Percentiles rank a stretch among this genome's conserved stretches.
These are phyloP conservation scores for Sipha maydis DNA, from an alignment of 2,888 invertebrate genomes.

Conservation along the genomic window DNA sequence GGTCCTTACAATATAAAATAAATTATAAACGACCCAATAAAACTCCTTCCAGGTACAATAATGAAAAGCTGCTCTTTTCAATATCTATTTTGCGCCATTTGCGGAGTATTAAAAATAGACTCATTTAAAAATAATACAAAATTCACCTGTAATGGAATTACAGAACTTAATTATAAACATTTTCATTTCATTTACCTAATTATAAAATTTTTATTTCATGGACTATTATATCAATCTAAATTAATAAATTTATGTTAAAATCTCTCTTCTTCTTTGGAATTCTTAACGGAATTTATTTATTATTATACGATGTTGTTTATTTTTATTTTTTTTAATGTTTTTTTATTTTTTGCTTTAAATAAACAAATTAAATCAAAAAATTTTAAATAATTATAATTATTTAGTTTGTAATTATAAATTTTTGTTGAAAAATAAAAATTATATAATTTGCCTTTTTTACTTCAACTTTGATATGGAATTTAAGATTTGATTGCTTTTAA, in stretches of 20 bases:
- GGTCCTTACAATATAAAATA: constrained; percentile 40
- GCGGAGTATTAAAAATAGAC: not conserved
- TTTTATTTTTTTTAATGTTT: no score
- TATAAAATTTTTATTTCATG: not conserved
- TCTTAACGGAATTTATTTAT: no score
- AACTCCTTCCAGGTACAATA: constrained; percentile 41
- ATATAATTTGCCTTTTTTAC: no score
- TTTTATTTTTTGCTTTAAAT: no score
- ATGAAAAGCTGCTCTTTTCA: constrained; percentile 32
- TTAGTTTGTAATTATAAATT: no score
- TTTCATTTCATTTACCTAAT: no score
- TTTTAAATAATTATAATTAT: no score
- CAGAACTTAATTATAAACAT: not conserved
- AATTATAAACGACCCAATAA: constrained; percentile 54
- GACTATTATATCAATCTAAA: not conserved
- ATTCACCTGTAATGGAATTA: not conserved
- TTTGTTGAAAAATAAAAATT: no score
- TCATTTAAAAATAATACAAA: not conserved
- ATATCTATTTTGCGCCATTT: constrained; percentile 26
- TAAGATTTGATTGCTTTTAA: no score
- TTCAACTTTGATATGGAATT: no score
- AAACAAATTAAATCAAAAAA: no score
- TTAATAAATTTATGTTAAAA: not conserved
- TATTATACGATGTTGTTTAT: no score
- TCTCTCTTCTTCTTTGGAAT: not conserved